Conservation (phyloP, 2,113 vertebrate species). For the Hymenochirus boettgeri region DNA sequence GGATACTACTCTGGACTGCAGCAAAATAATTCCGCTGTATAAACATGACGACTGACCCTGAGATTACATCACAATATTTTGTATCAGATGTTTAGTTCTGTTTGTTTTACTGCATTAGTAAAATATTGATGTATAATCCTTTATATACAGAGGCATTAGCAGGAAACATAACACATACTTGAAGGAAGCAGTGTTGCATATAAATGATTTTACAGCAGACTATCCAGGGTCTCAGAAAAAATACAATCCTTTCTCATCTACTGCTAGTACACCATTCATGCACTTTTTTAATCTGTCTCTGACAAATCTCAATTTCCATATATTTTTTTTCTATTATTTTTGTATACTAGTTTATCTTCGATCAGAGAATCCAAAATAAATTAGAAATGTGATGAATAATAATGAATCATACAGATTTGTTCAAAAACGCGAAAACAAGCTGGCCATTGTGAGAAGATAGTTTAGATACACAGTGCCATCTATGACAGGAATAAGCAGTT, state of each 20-base stretch:
- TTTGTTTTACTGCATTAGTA: no score
- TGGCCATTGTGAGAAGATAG: background rate
- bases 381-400: constrained; percentile 36
- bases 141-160: no score
- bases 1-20: no score
- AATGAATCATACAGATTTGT: constrained; percentile 27
- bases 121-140: no score
- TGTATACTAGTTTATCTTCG: constrained; percentile 32
- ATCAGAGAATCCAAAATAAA: constrained; percentile 34
- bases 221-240: background rate
- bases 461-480: constrained; percentile 17
- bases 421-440: background rate
- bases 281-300: constrained; percentile 33
- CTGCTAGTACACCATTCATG: constrained; percentile 17
- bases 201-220: no score
- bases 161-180: no score
- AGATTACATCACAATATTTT: no score
- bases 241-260: background rate
- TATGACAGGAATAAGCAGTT: background rate
- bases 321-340: constrained; percentile 27
- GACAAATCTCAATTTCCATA: constrained; percentile 25
- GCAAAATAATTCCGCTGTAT: no score
- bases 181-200: no score
- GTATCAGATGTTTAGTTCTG: no score
- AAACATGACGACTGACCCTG: no score